Percentiles rank a stretch among this genome's conserved stretches.
Conservation (phyloP, 2,888 invertebrate genomes). For the Cactoblastis cactorum region DNA sequence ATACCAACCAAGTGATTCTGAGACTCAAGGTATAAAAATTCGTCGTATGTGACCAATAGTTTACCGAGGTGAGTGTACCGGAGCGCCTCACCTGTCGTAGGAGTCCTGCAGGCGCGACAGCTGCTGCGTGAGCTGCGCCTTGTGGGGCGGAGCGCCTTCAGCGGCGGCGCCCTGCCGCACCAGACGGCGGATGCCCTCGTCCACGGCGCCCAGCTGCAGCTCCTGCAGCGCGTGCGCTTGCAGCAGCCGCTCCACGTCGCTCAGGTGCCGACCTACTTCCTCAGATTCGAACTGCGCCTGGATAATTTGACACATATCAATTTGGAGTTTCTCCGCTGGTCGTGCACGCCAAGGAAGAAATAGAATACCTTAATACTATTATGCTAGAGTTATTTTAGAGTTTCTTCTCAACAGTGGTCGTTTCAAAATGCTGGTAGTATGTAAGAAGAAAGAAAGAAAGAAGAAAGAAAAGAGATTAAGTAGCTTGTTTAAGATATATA, state of each 20-base stretch:
- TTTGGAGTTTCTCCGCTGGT: neutral
- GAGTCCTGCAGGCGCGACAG: slow-evolving; percentile 88
- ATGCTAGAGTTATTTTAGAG: too few relatives aligned
- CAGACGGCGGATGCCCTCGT: slow-evolving; percentile 90
- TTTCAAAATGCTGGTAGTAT: too few relatives aligned
- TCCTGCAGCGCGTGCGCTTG: slow-evolving; percentile 97
- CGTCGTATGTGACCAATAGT: too few relatives aligned
- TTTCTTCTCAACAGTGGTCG: too few relatives aligned
- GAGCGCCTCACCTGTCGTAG: slow-evolving; percentile 85
- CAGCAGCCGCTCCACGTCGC: slow-evolving; percentile 95
- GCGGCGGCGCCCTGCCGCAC: slow-evolving; percentile 73
- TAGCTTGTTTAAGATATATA: too few relatives aligned
- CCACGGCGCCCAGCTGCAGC: slow-evolving; percentile 92
- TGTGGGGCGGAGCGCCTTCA: slow-evolving; percentile 81
- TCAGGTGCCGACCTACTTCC: slow-evolving; percentile 95
- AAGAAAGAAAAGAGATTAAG: too few relatives aligned
- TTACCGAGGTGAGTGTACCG: too few relatives aligned
- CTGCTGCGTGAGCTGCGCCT: slow-evolving; percentile 86
- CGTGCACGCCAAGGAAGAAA: too few relatives aligned
- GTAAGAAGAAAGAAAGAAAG: too few relatives aligned
- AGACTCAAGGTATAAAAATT: too few relatives aligned
- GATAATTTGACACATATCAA: neutral
- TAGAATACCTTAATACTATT: too few relatives aligned
- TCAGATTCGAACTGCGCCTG: slow-evolving; percentile 86
- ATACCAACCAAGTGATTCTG: too few relatives aligned